Conservation (phyloP, 2,113 vertebrate species). For the Anarhynchus alexandrinus region DNA sequence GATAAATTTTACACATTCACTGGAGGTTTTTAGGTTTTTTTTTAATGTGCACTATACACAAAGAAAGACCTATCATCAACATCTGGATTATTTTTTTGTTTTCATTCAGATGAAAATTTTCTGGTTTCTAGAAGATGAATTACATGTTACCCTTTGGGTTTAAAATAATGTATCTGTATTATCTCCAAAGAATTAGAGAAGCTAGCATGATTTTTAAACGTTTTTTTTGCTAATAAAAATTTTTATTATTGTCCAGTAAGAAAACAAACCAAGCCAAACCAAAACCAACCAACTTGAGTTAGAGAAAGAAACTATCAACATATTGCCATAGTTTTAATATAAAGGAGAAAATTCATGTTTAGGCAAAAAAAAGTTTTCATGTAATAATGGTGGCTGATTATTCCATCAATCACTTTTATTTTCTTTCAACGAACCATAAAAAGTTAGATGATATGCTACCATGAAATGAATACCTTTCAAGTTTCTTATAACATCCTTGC, state of each 20-base stretch:
- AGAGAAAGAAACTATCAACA: neutral
- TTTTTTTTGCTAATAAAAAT: neutral
- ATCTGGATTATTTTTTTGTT: neutral
- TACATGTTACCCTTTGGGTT: neutral
- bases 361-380: neutral
- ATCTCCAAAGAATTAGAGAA: neutral
- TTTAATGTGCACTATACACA: neutral
- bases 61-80: neutral
- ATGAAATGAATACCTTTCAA: neutral
- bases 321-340: neutral
- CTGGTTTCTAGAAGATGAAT: neutral
- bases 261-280: neutral
- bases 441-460: neutral
- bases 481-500: neutral
- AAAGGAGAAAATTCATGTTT: neutral
- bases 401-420: neutral
- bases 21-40: neutral
- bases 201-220: neutral
- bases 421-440: slow-evolving; percentile 1
- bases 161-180: neutral
- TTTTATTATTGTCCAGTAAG: neutral
- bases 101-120: neutral
- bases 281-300: neutral
- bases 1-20: neutral
- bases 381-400: neutral